A percentile compares a stretch with the other conserved stretches of the same genome.
These are phyloP conservation scores for Karalla daura DNA, from an alignment of 2,797 vertebrate species.

Conservation along the genomic window DNA sequence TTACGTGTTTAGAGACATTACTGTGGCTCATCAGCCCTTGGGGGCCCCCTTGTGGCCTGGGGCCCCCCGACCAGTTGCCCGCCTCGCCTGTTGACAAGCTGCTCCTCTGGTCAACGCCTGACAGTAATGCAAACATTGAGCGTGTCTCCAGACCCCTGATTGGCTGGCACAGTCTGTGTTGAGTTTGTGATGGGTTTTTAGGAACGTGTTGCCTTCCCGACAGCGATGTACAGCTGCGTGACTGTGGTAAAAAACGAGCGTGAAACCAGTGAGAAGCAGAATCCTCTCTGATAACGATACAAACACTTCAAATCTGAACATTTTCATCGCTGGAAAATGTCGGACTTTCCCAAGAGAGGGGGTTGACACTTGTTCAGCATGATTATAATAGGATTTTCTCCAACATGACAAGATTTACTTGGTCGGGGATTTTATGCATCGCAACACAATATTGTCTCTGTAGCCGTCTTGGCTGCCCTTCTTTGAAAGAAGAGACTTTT, in stretches of 20 bases:
- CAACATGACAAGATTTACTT: slow-evolving; percentile 41
- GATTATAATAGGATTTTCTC: slow-evolving; percentile 45
- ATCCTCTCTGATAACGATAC: no score
- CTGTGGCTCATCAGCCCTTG: no score
- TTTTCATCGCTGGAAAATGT: slow-evolving; percentile 16
- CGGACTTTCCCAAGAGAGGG: slow-evolving; percentile 17
- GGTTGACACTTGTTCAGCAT: slow-evolving; percentile 25
- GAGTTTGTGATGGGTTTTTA: slow-evolving; percentile 31
- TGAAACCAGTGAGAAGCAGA: no score
- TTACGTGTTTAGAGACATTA: no score
- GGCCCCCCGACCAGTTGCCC: no score
- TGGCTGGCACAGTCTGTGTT: neutral
- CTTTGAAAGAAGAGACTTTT: slow-evolving; percentile 20
- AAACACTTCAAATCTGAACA: no score
- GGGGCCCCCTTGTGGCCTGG: no score
- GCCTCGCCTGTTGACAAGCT: no score
- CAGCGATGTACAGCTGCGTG: neutral
- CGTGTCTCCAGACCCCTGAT: slow-evolving; percentile 8
- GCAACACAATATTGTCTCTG: slow-evolving; percentile 17
- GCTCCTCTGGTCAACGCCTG: slow-evolving; percentile 1
- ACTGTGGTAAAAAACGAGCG: neutral
- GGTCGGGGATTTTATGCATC: slow-evolving; percentile 30
- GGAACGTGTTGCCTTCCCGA: slow-evolving; percentile 19
- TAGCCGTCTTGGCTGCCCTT: slow-evolving; percentile 7
- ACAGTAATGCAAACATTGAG: slow-evolving; percentile 14